phyloP scores from a whole-genome alignment of 2,797 vertebrate genomes.

The Hydrocynus forskahlii region DNA sequence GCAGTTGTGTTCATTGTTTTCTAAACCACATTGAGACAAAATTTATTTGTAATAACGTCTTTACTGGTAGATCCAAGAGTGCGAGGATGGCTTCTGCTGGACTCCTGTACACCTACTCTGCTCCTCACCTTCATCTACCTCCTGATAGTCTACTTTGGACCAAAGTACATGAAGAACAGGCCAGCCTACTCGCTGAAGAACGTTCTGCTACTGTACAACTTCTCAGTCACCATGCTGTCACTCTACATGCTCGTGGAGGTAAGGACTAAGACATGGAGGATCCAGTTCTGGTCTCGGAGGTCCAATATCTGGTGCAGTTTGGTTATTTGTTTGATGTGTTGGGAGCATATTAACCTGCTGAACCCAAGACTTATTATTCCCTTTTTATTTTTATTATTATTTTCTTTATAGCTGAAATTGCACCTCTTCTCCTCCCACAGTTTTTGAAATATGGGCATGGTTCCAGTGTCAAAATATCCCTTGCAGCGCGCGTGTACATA shows the following conservation, averaged over 20 bases:
- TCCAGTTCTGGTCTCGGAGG: neutral
- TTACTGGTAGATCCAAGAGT: constrained; percentile 82
- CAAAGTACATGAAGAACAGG: constrained; percentile 82
- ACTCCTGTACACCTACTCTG: constrained; percentile 86
- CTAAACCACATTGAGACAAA: too few relatives aligned
- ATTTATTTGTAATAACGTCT: neutral
- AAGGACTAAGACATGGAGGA: constrained; percentile 47
- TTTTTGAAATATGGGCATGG: too few relatives aligned
- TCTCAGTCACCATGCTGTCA: constrained; percentile 84
- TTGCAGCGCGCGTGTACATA: too few relatives aligned
- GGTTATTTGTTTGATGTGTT: too few relatives aligned
- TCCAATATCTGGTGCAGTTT: neutral
- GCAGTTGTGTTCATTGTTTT: too few relatives aligned
- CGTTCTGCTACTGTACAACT: constrained; percentile 82
- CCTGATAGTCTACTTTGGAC: constrained; percentile 82
- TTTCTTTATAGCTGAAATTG: too few relatives aligned
- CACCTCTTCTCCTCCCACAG: too few relatives aligned
- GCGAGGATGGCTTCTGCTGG: constrained; percentile 87
- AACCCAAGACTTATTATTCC: neutral
- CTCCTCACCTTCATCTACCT: constrained; percentile 80
- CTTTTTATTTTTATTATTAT: neutral
- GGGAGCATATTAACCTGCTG: neutral
- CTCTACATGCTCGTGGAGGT: constrained; percentile 87
- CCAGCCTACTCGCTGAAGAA: constrained; percentile 81
- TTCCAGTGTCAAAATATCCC: too few relatives aligned